Base-by-base conservation (phyloP, 1,140 invertebrate genomes). In the Papilio aristodemus region DNA sequence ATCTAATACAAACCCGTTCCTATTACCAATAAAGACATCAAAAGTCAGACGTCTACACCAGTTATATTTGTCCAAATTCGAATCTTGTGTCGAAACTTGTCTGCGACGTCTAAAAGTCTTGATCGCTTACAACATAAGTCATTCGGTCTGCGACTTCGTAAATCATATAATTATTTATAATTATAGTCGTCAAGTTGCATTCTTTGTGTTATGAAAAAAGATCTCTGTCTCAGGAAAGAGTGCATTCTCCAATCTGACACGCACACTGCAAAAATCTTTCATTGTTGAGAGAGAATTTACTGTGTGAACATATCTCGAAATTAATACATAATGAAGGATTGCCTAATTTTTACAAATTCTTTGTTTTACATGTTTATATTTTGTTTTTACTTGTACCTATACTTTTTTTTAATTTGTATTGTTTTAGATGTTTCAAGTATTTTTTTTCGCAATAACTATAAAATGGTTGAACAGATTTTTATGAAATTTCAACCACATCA, bases 81-180 rank as follows among this genome's bases (percentile, higher is more conserved):
- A 3, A 32, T 3, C 27, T 3, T 32, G 27, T 39, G 38, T 11
- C 13, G 38, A 39, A 39, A 39, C 10, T 39, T n/a, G n/a, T n/a
- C n/a, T n/a, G n/a, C n/a, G n/a, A n/a, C n/a, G 11, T 13, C 11
- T 1, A n/a, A 39, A 13, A 4, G 13, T 39, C 13, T 39, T n/a
- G n/a, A n/a, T n/a, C n/a, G n/a, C n/a, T n/a, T 13, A 39, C 0
- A 39, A 39, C 38, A 32, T 32, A 32, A 32, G 27, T 32, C 27
- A 6, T 32, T 32, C 13, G 4, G 1, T 11, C 13, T 39, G 38
- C 3, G 9, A 17, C 41, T 2, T 32, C 14, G n/a, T 59, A 59
- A 59, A 13, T 62, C 27, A 14, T n/a, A 62, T 19, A 17, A 62
- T 62, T 62, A 62, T 39, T 62, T 37, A 22, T 19, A 36, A 62